A percentile compares a stretch with the other conserved stretches of the same genome.
Conservation (phyloP, 2,113 vertebrate species). For the Oreochromis aureus region DNA sequence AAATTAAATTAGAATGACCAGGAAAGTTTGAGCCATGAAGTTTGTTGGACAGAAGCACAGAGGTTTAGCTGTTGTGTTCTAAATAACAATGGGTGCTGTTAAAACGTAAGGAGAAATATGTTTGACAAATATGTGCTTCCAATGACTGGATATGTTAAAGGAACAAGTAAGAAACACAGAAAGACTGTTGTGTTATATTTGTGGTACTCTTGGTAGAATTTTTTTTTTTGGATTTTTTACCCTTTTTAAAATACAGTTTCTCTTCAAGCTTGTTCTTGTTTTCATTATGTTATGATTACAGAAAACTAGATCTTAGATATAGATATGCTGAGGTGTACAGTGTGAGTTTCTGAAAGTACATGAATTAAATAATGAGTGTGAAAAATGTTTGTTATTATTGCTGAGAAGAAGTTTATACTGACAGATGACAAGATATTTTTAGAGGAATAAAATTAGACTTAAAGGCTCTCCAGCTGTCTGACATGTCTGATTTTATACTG, state of each 20-base stretch:
- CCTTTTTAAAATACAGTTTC: constrained; percentile 7
- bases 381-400: constrained; percentile 34
- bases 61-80: constrained; percentile 4
- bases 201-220: neutral
- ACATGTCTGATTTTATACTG: constrained; percentile 48
- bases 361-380: constrained; percentile 13
- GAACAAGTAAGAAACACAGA: neutral
- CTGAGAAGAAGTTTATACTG: constrained; percentile 30
- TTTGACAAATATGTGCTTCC: neutral
- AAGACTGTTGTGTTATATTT: neutral
- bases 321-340: constrained; percentile 22
- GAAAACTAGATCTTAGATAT: neutral
- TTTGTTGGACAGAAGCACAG: constrained; percentile 1
- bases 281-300: neutral
- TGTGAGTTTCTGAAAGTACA: constrained; percentile 20
- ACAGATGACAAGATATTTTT: constrained; percentile 24
- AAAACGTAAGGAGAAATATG: neutral
- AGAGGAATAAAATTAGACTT: constrained; percentile 62
- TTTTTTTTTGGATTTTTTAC: constrained; percentile 9
- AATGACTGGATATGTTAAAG: neutral
- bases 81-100: neutral
- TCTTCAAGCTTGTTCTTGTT: constrained; percentile 11
- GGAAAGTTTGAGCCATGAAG: constrained; percentile 29
- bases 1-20: neutral
- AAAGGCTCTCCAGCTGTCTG: constrained; percentile 35